Conservation (phyloP, 2,888 invertebrate genomes). For the Polymixis lichenea region DNA sequence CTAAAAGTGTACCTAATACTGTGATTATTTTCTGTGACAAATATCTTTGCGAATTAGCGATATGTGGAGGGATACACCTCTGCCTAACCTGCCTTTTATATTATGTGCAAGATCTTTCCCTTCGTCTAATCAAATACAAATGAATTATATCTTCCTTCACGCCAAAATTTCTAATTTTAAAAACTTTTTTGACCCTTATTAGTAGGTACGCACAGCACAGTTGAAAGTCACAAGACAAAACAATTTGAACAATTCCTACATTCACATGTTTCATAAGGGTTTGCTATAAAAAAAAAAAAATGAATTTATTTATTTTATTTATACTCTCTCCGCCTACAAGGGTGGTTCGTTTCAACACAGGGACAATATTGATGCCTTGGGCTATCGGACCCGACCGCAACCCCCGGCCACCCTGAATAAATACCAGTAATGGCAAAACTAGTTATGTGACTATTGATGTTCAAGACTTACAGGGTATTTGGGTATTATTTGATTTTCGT, state of each 20-base stretch:
- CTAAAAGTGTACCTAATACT: not conserved
- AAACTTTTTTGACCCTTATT: not conserved
- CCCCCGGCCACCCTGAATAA: conserved; percentile 59
- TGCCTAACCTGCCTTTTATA: not conserved
- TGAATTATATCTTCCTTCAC: not conserved
- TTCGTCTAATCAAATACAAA: too few species aligned
- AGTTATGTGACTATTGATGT: conserved; percentile 62
- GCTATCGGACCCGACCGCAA: conserved; percentile 72
- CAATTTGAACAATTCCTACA: not conserved
- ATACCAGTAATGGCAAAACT: conserved; percentile 68
- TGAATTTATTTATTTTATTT: too few species aligned
- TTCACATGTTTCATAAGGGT: conserved; percentile 21
- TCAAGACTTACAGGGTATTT: conserved; percentile 39
- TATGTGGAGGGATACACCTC: not conserved
- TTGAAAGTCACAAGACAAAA: conserved; percentile 1
- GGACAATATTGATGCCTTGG: conserved; percentile 80
- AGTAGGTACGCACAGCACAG: not conserved
- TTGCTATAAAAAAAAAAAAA: too few species aligned
- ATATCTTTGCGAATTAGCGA: not conserved
- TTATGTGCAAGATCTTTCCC: too few species aligned
- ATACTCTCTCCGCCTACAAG: conserved; percentile 35
- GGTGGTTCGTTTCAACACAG: conserved; percentile 59
- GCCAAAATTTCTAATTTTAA: not conserved
- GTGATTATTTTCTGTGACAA: not conserved
- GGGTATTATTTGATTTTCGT: conserved; percentile 40